Base-by-base conservation (phyloP, 2,113 vertebrate genomes). In the Scartelaos histophorus region DNA sequence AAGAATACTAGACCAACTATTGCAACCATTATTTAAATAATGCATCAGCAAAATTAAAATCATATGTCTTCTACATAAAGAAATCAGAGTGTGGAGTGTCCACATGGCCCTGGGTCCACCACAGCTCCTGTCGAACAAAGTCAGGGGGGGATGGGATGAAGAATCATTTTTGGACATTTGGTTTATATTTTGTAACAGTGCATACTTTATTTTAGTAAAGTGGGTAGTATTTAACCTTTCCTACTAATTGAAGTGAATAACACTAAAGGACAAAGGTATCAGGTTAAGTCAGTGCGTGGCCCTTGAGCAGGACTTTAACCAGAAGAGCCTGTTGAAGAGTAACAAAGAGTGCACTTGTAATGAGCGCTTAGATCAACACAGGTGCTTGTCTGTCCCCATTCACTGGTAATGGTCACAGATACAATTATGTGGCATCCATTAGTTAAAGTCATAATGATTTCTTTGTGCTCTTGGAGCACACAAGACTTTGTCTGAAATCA, bases 361-460 rank as follows among this genome's bases (percentile, higher is more conserved):
- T 64, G 29, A 64, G 19, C 21, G 34, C 12, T 62, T n/a, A 21
- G 19, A 35, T 64, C 17, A 64, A 38, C 61, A 64, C 17, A 34
- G 58, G 12, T 60, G 57, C 22, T 29, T 4, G 22, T 58, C 24
- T 43, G 17, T n/a, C 15, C 34, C 58, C 15, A 21, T 64, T 64
- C 34, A 64, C n/a, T n/a, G 43, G 19, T n/a, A 12, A 64, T 38
- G 29, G 34, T n/a, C 34, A 19, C 5, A 7, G 19, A 9, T 43
- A 17, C 61, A 64, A 12, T 19, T 64, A 34, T 43, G 61, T 64
- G 61, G 25, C 25, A 9, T 17, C 13, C 34, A 62, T 64, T 38
- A 19, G 19, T 38, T n/a, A 64, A 64, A n/a, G 61, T 38, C 17
- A 64, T 38, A 64, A 64, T 64, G 29, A 43, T 35, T n/a, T 61